phyloP scores from a whole-genome alignment of 2,113 vertebrate genomes.

The Arvicanthis niloticus region DNA sequence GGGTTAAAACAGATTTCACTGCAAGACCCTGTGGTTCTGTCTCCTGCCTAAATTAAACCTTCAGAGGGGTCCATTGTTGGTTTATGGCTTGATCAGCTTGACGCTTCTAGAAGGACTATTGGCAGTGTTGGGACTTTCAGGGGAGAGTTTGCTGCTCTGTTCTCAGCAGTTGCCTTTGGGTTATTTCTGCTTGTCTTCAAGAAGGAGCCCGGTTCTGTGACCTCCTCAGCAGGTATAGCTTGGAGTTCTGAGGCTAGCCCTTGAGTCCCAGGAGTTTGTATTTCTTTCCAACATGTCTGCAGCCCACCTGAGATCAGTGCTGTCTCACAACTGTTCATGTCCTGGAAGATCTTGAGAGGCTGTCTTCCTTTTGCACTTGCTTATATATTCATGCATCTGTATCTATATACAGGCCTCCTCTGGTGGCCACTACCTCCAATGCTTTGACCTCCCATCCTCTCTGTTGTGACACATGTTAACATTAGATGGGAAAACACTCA shows the following conservation, averaged over 20 bases:
- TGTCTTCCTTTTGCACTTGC: conserved; percentile 22
- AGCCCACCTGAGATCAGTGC: not conserved
- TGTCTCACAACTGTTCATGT: not conserved
- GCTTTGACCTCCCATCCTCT: not conserved
- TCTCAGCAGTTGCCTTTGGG: not conserved
- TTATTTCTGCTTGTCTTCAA: not conserved
- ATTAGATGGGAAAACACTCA: not conserved
- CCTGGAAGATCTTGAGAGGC: not conserved
- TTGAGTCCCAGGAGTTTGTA: fast-evolving
- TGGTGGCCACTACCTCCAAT: not conserved
- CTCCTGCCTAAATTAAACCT: not conserved
- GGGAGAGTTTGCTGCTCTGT: not conserved
- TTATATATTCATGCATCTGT: not conserved
- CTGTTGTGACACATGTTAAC: not conserved
- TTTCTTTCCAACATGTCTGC: not conserved
- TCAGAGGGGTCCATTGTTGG: not conserved
- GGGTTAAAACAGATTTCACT: not conserved
- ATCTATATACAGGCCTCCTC: not conserved
- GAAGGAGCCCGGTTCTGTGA: not conserved
- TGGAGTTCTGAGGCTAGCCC: not conserved
- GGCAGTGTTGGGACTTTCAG: not conserved
- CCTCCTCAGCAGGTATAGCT: not conserved
- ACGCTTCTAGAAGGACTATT: not conserved
- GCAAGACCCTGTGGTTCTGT: not conserved
- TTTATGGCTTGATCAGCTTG: not conserved